A percentile compares a stretch with the other conserved stretches of the same genome.
phyloP scores from a whole-genome alignment of 2,797 vertebrate genomes.

The Rallus crepitans region DNA sequence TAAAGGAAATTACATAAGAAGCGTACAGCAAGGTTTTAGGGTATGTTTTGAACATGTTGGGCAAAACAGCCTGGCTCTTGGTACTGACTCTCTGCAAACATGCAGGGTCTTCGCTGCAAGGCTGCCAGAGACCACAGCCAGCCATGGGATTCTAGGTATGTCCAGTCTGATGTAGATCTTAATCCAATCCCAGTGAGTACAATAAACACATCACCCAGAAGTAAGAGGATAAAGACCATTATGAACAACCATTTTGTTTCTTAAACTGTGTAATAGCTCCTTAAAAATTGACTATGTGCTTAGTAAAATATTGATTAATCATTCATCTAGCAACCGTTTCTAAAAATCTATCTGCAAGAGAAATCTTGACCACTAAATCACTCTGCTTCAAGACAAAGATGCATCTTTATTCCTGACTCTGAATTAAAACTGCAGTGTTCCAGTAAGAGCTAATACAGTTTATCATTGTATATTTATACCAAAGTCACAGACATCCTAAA shows the following conservation, averaged over 20 bases:
- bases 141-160: rapidly evolving
- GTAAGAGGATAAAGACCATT: neutral
- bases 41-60: neutral
- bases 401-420: neutral
- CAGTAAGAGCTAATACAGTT: neutral
- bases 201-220: neutral
- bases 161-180: neutral
- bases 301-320: constrained; percentile 4
- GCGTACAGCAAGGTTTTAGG: neutral
- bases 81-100: neutral
- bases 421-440: neutral
- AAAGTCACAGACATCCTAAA: neutral
- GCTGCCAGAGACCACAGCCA: neutral
- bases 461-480: neutral
- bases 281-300: neutral
- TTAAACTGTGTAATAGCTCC: neutral
- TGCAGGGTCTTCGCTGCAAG: neutral
- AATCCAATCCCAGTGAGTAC: neutral
- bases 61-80: neutral
- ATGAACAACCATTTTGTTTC: neutral
- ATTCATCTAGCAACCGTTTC: neutral
- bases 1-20: neutral
- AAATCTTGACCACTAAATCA: neutral
- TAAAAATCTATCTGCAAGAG: neutral
- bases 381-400: neutral